Percentiles rank a stretch among this genome's conserved stretches.
Evolutionary conservation across 2,797 vertebrate genomes (phyloP).

Genomic region (Eospalax fontanierii): DNA sequence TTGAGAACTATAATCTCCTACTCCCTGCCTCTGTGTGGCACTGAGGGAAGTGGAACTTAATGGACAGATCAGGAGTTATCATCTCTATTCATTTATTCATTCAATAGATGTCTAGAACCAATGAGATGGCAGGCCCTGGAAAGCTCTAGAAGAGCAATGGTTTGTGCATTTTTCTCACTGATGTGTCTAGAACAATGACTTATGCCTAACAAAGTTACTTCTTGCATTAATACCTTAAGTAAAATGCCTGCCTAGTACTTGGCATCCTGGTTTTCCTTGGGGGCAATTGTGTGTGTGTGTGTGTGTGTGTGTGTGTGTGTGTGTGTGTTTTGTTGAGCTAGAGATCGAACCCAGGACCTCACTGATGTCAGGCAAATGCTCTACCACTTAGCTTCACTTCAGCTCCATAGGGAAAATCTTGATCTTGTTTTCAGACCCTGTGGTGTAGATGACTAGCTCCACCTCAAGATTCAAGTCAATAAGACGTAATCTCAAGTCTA

Average conservation of each 20-base stretch:
- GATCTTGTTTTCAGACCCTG: neutral
- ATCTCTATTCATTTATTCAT: slow-evolving; percentile 32
- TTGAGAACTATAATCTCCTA: neutral
- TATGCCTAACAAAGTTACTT: neutral
- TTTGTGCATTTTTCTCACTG: neutral
- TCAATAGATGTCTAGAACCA: neutral
- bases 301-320: neutral
- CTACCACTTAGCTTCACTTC: neutral
- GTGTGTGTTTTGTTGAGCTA: neutral
- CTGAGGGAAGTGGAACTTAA: neutral
- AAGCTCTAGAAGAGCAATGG: neutral
- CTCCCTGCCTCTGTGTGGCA: neutral
- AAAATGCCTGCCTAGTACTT: neutral
- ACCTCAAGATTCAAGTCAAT: neutral
- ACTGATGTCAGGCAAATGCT: neutral
- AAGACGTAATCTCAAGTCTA: neutral
- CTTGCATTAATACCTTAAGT: neutral
- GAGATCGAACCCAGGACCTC: neutral
- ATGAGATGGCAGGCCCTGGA: neutral
- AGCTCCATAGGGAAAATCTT: neutral
- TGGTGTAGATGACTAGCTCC: neutral
- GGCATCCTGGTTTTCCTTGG: neutral
- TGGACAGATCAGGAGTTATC: neutral
- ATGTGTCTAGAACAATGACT: neutral
- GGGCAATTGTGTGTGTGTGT: neutral